Evolutionary conservation across 2,888 invertebrate genomes (phyloP).

Genomic region (Mesorhabditis sp.): DNA sequence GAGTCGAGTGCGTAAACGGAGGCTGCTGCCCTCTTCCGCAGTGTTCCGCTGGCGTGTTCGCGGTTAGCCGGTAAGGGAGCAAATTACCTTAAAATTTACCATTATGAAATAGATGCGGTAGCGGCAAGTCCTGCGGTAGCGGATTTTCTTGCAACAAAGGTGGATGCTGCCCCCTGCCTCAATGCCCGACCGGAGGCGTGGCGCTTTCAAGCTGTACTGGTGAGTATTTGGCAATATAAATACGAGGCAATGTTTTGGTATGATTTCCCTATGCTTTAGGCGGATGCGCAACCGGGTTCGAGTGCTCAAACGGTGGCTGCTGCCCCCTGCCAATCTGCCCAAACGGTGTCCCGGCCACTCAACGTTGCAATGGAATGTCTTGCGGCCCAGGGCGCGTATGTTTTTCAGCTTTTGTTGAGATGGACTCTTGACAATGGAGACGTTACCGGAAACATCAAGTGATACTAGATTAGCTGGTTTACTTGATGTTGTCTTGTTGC

Average conservation of each 20-base stretch:
- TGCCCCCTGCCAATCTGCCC: conserved; percentile 46
- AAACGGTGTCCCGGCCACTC: conserved; percentile 26
- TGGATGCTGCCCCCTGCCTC: conserved; percentile 12
- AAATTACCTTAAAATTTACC: conserved; percentile 8
- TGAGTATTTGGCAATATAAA: neutral
- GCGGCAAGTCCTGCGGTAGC: neutral
- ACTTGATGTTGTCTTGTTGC: too few species aligned
- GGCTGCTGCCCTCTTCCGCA: conserved; percentile 49
- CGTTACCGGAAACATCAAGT: too few species aligned
- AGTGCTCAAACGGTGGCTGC: conserved; percentile 45
- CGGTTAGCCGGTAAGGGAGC: conserved; percentile 20
- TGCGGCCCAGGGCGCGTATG: conserved; percentile 1
- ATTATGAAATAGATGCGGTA: neutral
- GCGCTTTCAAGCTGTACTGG: neutral
- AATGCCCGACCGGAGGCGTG: conserved; percentile 7
- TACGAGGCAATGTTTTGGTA: neutral
- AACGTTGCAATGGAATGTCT: conserved; percentile 10
- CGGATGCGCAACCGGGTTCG: neutral
- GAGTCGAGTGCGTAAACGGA: conserved; percentile 44
- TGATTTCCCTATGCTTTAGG: neutral
- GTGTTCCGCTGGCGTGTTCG: conserved; percentile 46
- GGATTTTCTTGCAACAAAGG: conserved; percentile 1
- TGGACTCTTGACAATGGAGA: too few species aligned
- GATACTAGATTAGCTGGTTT: too few species aligned
- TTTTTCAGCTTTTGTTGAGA: neutral